Evolutionary conservation across 2,888 invertebrate species (phyloP).

Genomic region (Malthinus seriepunctatus): DNA sequence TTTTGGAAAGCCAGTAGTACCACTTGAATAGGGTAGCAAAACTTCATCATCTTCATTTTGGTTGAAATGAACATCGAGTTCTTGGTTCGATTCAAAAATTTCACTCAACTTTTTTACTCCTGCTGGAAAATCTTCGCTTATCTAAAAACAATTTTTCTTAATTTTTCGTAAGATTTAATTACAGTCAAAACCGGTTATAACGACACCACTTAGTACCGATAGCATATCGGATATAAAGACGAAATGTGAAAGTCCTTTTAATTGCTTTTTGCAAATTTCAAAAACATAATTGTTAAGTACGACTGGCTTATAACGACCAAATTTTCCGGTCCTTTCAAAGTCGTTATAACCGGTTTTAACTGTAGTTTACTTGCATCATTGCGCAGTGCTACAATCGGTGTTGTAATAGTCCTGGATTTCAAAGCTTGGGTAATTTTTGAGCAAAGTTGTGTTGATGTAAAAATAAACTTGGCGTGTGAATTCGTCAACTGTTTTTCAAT

Average conservation of each 20-base stretch:
- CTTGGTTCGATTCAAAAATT: slow-evolving; percentile 53
- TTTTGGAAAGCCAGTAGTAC: slow-evolving; percentile 78
- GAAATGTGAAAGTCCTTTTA: too few species aligned
- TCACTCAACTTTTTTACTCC: slow-evolving; percentile 63
- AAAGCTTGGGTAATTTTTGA: slow-evolving; percentile 52
- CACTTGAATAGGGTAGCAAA: slow-evolving; percentile 77
- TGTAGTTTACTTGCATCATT: too few species aligned
- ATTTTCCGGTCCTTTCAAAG: too few species aligned
- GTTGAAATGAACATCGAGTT: slow-evolving; percentile 28
- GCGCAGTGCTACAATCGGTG: too few species aligned
- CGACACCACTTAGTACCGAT: too few species aligned
- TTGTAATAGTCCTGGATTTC: slow-evolving; percentile 29
- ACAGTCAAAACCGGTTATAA: too few species aligned
- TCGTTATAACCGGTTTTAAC: too few species aligned
- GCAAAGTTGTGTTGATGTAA: slow-evolving; percentile 62
- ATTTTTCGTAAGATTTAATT: too few species aligned
- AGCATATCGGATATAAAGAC: too few species aligned
- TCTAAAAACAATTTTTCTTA: background rate
- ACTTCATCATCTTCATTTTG: slow-evolving; percentile 62
- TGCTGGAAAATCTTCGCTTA: slow-evolving; percentile 28
- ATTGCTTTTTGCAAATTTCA: too few species aligned
- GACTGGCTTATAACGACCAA: too few species aligned
- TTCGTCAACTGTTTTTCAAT: slow-evolving; percentile 64
- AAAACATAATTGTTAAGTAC: too few species aligned
- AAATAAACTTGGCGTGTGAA: slow-evolving; percentile 63